These are phyloP conservation scores for Phenganax subtilis DNA, from an alignment of 92 coral and sea anemone species.

Conservation along the genomic window DNA sequence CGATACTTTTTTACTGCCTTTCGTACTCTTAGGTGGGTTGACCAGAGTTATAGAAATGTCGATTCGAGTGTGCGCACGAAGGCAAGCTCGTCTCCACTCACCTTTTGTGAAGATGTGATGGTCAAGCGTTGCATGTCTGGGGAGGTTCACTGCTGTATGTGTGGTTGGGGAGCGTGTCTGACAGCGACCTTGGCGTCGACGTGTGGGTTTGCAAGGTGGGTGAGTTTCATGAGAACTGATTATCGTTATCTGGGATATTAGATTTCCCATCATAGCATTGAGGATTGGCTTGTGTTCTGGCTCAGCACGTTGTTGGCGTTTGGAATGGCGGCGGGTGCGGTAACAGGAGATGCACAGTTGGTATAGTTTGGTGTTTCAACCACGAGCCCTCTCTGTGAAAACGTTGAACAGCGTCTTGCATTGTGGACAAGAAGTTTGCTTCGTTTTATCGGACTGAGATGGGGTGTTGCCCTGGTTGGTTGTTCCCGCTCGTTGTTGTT, in stretches of 20 bases:
- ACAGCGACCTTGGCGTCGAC: slow-evolving; percentile 10
- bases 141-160: too few species aligned
- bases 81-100: slow-evolving; percentile 10
- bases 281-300: too few species aligned
- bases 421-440: slow-evolving; percentile 46
- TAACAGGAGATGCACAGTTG: slow-evolving; percentile 52
- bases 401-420: slow-evolving; percentile 43
- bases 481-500: background rate
- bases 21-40: too few species aligned
- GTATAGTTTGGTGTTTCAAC: slow-evolving; percentile 55
- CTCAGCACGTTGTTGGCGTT: slow-evolving; percentile 6
- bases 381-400: slow-evolving; percentile 59
- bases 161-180: background rate
- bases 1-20: too few species aligned
- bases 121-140: background rate
- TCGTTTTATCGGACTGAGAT: slow-evolving; percentile 31
- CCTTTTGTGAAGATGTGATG: slow-evolving; percentile 24
- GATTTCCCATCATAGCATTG: too few species aligned
- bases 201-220: background rate
- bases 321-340: slow-evolving; percentile 28
- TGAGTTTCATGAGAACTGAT: background rate
- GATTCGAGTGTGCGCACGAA: background rate
- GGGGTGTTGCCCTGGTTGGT: slow-evolving; percentile 17
- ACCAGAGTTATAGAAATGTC: too few species aligned
- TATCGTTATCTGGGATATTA: too few species aligned